A percentile compares a stretch with the other conserved stretches of the same genome.
These are phyloP conservation scores for Folsomia manolachei DNA, from an alignment of 2,888 invertebrate species.

Conservation along the genomic window DNA sequence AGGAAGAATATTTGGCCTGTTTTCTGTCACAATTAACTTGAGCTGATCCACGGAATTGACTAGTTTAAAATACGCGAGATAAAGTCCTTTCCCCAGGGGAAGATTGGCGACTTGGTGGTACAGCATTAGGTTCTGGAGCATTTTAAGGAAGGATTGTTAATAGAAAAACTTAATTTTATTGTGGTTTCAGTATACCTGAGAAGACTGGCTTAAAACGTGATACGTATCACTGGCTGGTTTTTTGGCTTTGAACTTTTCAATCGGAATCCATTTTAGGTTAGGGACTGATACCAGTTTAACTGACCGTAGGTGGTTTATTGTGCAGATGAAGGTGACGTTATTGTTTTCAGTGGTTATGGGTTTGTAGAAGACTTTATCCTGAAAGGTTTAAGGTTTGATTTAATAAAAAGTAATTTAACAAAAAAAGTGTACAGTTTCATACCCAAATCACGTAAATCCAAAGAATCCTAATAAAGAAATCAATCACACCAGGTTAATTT, in stretches of 20 bases:
- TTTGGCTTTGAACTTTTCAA: constrained; percentile 62
- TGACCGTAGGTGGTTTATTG: constrained; percentile 75
- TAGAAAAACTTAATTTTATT: constrained; percentile 1
- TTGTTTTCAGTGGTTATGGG: constrained; percentile 84
- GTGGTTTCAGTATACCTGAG: too few species aligned
- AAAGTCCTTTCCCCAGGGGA: constrained; percentile 80
- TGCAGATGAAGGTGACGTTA: constrained; percentile 78
- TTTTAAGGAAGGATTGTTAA: constrained; percentile 3
- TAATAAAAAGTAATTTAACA: too few species aligned
- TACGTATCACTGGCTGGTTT: constrained; percentile 21
- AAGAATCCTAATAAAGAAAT: constrained; percentile 64
- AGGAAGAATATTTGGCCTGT: constrained; percentile 91
- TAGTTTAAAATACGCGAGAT: constrained; percentile 93
- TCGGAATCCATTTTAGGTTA: constrained; percentile 88
- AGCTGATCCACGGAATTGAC: constrained; percentile 94
- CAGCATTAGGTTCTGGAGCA: constrained; percentile 60
- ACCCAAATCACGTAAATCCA: constrained; percentile 90
- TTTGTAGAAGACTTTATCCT: constrained; percentile 89
- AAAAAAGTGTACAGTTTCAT: too few species aligned
- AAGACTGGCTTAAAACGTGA: neutral
- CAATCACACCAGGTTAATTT: neutral
- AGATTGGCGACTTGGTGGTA: constrained; percentile 79
- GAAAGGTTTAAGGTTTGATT: too few species aligned
- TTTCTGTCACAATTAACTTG: constrained; percentile 85
- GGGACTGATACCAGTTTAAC: constrained; percentile 83